Percentiles rank a stretch among this genome's conserved stretches.
Evolutionary conservation across 2,888 invertebrate species (phyloP).

Genomic region (Anthrax anthrax): DNA sequence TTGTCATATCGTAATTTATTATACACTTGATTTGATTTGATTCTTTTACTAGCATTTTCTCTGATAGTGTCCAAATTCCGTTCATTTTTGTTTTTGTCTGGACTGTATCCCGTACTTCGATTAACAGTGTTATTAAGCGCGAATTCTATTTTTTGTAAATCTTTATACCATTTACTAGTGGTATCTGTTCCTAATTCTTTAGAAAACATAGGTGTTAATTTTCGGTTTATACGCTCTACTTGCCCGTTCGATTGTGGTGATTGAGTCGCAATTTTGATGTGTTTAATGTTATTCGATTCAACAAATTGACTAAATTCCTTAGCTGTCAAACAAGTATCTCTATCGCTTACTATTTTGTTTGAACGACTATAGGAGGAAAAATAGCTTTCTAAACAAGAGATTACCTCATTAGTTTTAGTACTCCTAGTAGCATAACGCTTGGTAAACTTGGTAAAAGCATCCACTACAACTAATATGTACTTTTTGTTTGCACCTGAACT

Average conservation of each 20-base stretch:
- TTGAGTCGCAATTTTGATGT: background rate
- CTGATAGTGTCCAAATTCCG: background rate
- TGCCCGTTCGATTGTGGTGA: background rate
- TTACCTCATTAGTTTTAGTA: too few relatives aligned
- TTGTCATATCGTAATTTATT: background rate
- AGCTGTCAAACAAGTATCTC: background rate
- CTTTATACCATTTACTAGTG: too few relatives aligned
- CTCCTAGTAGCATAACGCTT: too few relatives aligned
- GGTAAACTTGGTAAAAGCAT: too few relatives aligned
- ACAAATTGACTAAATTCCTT: background rate
- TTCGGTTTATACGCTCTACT: too few relatives aligned
- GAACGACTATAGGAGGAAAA: background rate
- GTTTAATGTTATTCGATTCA: background rate
- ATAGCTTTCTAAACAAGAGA: background rate
- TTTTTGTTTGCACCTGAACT: too few relatives aligned
- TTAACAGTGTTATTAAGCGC: too few relatives aligned
- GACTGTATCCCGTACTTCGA: too few relatives aligned
- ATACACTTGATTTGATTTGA: background rate
- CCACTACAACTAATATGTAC: too few relatives aligned
- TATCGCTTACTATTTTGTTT: background rate
- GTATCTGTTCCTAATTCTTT: too few relatives aligned
- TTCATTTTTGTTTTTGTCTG: background rate
- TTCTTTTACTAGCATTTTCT: background rate
- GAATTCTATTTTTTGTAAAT: too few relatives aligned
- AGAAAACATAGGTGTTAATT: too few relatives aligned